Evolutionary conservation across 2,113 vertebrate genomes (phyloP).

Genomic region (Andinoacara biseriatus): DNA sequence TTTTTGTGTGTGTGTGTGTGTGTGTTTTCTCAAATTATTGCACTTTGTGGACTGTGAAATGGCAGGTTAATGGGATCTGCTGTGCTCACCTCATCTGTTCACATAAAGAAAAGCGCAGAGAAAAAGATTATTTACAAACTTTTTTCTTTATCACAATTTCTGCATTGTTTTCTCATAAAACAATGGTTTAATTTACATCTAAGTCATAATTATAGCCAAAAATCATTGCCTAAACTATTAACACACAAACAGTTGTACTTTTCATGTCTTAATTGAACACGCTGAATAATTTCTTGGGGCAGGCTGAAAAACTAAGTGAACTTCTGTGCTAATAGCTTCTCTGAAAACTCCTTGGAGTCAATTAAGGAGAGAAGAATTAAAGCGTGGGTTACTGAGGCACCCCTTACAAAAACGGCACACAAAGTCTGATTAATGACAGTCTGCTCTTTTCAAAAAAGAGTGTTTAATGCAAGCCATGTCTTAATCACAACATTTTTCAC

Average conservation of each 20-base stretch:
- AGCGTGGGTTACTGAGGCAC: background rate
- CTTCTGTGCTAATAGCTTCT: background rate
- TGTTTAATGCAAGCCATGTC: background rate
- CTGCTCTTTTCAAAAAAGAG: background rate
- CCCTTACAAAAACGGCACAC: background rate
- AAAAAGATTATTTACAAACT: background rate
- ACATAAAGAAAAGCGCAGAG: conserved; percentile 21
- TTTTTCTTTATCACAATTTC: background rate
- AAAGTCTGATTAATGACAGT: background rate
- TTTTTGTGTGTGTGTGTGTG: background rate
- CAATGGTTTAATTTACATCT: background rate
- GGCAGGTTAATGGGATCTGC: conserved; percentile 51
- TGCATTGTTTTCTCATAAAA: background rate
- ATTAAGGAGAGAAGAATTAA: background rate
- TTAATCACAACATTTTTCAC: background rate
- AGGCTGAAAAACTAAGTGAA: conserved; percentile 1
- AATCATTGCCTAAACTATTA: background rate
- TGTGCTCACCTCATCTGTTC: conserved; percentile 42
- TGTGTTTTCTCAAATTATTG: conserved; percentile 41
- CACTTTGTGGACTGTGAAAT: conserved; percentile 70
- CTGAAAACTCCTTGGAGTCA: background rate
- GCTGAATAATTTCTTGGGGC: background rate
- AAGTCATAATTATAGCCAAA: background rate
- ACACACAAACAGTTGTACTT: background rate
- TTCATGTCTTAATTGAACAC: background rate